Conservation (phyloP, 2,888 invertebrate genomes). For the Meandrusa payeni region DNA sequence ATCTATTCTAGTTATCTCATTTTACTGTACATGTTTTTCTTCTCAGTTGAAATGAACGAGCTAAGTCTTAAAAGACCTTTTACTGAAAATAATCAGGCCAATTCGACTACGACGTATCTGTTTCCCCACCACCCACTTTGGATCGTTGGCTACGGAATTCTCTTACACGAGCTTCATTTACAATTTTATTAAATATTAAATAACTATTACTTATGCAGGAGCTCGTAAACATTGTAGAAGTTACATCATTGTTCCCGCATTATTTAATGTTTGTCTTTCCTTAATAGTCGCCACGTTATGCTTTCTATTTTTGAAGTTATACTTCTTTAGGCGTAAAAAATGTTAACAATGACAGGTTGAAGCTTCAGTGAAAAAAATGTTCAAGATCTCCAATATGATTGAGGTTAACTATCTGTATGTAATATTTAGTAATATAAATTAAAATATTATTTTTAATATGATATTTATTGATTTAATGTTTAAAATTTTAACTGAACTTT, state of each 20-base stretch:
- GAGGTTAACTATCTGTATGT: too few species aligned
- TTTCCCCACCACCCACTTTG: slow-evolving; percentile 41
- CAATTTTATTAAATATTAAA: slow-evolving; percentile 29
- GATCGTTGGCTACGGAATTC: slow-evolving; percentile 46
- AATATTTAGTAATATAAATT: too few species aligned
- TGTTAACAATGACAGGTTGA: too few species aligned
- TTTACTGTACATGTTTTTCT: slow-evolving; percentile 28
- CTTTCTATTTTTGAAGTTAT: too few species aligned
- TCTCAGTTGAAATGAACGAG: slow-evolving; percentile 72
- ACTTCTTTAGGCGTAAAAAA: too few species aligned
- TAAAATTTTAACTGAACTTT: too few species aligned
- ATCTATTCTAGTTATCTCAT: neutral
- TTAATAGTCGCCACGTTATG: slow-evolving; percentile 4
- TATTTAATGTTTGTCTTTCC: neutral
- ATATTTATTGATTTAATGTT: too few species aligned
- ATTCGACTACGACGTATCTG: slow-evolving; percentile 42
- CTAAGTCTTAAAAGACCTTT: slow-evolving; percentile 63
- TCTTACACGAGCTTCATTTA: slow-evolving; percentile 43
- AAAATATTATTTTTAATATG: too few species aligned
- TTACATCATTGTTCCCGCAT: neutral
- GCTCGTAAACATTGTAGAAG: slow-evolving; percentile 3
- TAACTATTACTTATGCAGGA: neutral
- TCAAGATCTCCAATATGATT: too few species aligned
- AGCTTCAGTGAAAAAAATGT: too few species aligned
- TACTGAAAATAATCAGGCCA: slow-evolving; percentile 57